These are phyloP conservation scores for Romanogobio albipinnatus DNA, from an alignment of 2,113 vertebrate species.

Conservation along the genomic window DNA sequence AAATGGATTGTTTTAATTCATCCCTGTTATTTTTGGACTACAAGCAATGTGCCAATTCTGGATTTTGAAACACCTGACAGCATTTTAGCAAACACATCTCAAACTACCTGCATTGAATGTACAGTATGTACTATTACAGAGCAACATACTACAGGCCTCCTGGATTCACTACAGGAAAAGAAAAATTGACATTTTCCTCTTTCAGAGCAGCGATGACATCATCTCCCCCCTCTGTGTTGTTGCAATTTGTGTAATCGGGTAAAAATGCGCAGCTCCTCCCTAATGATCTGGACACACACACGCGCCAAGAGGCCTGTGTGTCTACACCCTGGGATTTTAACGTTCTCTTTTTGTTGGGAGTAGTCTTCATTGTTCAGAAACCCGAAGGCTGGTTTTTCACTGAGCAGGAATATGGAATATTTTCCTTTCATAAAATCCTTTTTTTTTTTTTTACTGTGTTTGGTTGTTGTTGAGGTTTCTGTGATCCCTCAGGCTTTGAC, in stretches of 20 bases:
- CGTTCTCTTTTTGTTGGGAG: slow-evolving; percentile 19
- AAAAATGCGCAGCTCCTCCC: slow-evolving; percentile 41
- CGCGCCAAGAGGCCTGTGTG: slow-evolving; percentile 13
- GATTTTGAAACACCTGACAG: neutral
- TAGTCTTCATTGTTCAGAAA: slow-evolving; percentile 33
- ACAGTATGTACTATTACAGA: neutral
- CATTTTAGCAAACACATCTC: neutral
- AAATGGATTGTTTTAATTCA: neutral
- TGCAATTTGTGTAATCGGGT: slow-evolving; percentile 45
- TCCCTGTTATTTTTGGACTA: neutral
- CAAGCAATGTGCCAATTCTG: neutral
- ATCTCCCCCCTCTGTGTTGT: slow-evolving; percentile 34
- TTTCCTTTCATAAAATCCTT: neutral
- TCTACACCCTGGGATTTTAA: slow-evolving; percentile 23
- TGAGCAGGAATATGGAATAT: slow-evolving; percentile 1
- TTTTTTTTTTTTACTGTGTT: neutral
- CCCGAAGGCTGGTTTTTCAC: neutral
- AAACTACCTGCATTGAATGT: neutral
- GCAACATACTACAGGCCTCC: neutral
- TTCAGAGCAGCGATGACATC: slow-evolving; percentile 41
- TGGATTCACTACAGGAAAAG: slow-evolving; percentile 34
- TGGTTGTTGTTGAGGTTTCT: slow-evolving; percentile 15
- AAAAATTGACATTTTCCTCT: slow-evolving; percentile 33
- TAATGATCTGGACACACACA: slow-evolving; percentile 31
- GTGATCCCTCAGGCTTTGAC: slow-evolving; percentile 21